A percentile compares a stretch with the other conserved stretches of the same genome.
These are phyloP conservation scores for Brachymystax lenok DNA, from an alignment of 2,797 vertebrate genomes.

Conservation along the genomic window DNA sequence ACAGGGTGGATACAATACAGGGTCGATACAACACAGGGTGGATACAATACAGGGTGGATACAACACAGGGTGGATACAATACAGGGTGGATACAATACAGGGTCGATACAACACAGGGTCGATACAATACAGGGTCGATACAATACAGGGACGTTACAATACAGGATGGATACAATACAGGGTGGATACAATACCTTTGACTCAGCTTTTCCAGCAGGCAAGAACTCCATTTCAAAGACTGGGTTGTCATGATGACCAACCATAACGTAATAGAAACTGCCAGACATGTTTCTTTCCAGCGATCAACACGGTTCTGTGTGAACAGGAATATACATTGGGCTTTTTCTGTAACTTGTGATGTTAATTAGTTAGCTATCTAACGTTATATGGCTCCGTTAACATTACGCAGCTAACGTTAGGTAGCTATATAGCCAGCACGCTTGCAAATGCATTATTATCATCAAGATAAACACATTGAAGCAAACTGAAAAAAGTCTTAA, in stretches of 20 bases:
- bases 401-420: neutral
- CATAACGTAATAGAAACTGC: conserved; percentile 97
- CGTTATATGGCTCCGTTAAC: too few relatives aligned
- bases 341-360: too few relatives aligned
- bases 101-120: too few relatives aligned
- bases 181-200: conserved; percentile 81
- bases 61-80: too few relatives aligned
- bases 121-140: too few relatives aligned
- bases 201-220: conserved; percentile 90
- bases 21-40: too few relatives aligned
- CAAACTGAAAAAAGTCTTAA: neutral
- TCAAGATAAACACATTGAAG: neutral
- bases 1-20: too few relatives aligned
- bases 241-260: conserved; percentile 98
- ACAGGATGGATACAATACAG: too few relatives aligned
- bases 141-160: too few relatives aligned
- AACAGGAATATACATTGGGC: neutral
- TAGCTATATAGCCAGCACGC: too few relatives aligned
- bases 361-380: neutral
- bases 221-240: conserved; percentile 98
- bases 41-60: too few relatives aligned
- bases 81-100: too few relatives aligned
- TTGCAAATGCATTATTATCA: neutral
- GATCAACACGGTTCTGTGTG: conserved; percentile 19
- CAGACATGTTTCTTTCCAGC: conserved; percentile 80